Evolutionary conservation across 2,888 invertebrate genomes (phyloP).

Genomic region (Perithous albicinctus): DNA sequence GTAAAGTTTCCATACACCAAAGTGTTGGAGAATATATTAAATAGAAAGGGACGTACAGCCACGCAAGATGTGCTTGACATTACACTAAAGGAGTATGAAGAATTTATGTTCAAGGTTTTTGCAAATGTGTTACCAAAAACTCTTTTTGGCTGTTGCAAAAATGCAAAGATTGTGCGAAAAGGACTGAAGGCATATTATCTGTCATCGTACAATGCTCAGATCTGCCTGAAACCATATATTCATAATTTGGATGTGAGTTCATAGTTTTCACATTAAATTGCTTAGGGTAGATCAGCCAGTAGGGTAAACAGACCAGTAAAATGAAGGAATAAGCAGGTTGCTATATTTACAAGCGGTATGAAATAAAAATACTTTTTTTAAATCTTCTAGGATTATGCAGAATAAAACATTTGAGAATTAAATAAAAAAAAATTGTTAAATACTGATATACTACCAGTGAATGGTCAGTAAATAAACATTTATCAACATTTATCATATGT

Average conservation of each 20-base stretch:
- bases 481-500: too few relatives aligned
- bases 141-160: slow-evolving; percentile 40
- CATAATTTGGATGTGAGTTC: slow-evolving; percentile 46
- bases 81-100: slow-evolving; percentile 8
- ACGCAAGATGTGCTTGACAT: neutral
- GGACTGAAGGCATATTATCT: slow-evolving; percentile 34
- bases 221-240: slow-evolving; percentile 19
- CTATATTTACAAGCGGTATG: too few relatives aligned
- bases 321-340: too few relatives aligned
- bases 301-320: too few relatives aligned
- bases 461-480: too few relatives aligned
- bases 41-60: neutral
- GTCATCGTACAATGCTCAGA: slow-evolving; percentile 2
- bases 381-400: too few relatives aligned
- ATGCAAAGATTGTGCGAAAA: slow-evolving; percentile 33
- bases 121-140: slow-evolving; percentile 4
- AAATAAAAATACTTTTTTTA: too few relatives aligned
- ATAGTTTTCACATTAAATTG: neutral
- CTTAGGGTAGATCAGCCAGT: neutral
- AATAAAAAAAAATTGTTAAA: too few relatives aligned
- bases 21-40: slow-evolving; percentile 3
- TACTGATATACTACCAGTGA: too few relatives aligned
- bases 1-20: slow-evolving; percentile 18
- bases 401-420: too few relatives aligned
- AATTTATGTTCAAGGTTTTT: slow-evolving; percentile 25